Evolutionary conservation across 2,888 invertebrate genomes (phyloP), one percentile per base, ranked within the genome.

Genomic region (Scelioninae gen. 2): DNA sequence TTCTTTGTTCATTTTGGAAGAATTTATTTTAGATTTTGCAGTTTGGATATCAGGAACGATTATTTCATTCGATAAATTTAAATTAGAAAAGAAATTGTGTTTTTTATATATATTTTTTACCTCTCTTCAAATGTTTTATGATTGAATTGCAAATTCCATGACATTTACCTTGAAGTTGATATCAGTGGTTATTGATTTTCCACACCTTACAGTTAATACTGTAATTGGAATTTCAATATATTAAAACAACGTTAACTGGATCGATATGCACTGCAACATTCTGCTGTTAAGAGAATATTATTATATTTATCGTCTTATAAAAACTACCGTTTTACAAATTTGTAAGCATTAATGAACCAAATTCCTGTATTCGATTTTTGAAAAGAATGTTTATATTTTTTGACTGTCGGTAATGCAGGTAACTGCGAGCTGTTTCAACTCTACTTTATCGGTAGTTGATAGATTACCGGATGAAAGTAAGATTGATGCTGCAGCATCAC

Each of bases 381-480:
- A 31, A 31, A 31, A 31, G 10, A 11, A 39, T 39, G 2, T 57
- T 55, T n/a, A 37, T 18, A 22, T 16, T 28, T 52, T 33, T 45
- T 46, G 19, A 37, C 41, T 9, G 61, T 70, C 61, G 69, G 25
- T 63, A 53, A 53, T 41, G 50, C 48, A 61, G 69, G 39, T n/a
- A 46, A 25, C 25, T 25, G n/a, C 25, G 25, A 25, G 25, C 4
- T 6, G 25, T 25, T 25, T 6, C 6, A 25, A 25, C 25, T 52
- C 68, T 60, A 28, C 61, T 31, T 53, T 70, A 70, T 31, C 69
- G 69, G 55, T 55, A 16, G 37, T 10, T 9, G 61, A 18, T 55
- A 63, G 11, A 22, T 39, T 70, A 61, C 55, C 69, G 37, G 11
- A 28, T 28, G 50, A 55, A 41, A 37, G 33, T 33, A 45, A 43